phyloP scores from a whole-genome alignment of 2,113 vertebrate genomes.

The Petromus typicus region DNA sequence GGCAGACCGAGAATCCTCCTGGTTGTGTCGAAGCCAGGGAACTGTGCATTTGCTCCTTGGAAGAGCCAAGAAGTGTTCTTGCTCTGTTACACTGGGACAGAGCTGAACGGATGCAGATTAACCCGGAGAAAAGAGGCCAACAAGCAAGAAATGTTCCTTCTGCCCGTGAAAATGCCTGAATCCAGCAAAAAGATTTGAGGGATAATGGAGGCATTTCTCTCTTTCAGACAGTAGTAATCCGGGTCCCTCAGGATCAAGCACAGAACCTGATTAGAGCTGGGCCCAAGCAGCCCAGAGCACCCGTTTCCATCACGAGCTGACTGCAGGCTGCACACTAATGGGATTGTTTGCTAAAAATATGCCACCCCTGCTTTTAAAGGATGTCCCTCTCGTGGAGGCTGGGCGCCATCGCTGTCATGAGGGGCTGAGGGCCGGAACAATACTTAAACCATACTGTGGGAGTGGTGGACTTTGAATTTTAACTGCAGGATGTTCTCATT shows the following conservation, averaged over 20 bases:
- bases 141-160: conserved; percentile 40
- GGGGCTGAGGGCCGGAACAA: not conserved
- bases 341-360: conserved; percentile 61
- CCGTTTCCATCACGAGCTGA: conserved; percentile 61
- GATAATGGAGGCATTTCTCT: conserved; percentile 69
- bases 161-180: conserved; percentile 42
- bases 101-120: conserved; percentile 37
- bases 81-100: not conserved
- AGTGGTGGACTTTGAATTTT: conserved; percentile 52
- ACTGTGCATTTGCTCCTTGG: not conserved
- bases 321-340: conserved; percentile 68
- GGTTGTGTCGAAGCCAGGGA: not conserved
- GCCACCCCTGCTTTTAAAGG: conserved; percentile 53
- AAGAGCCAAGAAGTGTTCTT: not conserved
- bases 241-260: conserved; percentile 66
- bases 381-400: not conserved
- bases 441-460: conserved; percentile 6
- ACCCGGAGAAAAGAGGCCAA: conserved; percentile 65
- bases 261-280: conserved; percentile 73
- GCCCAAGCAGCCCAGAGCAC: conserved; percentile 43
- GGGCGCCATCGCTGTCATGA: not conserved
- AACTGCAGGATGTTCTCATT: conserved; percentile 25
- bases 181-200: conserved; percentile 62
- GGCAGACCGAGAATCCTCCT: no score
- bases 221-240: conserved; percentile 62